phyloP scores from a whole-genome alignment of 2,113 vertebrate species.

The Nothobranchius kuhntae region DNA sequence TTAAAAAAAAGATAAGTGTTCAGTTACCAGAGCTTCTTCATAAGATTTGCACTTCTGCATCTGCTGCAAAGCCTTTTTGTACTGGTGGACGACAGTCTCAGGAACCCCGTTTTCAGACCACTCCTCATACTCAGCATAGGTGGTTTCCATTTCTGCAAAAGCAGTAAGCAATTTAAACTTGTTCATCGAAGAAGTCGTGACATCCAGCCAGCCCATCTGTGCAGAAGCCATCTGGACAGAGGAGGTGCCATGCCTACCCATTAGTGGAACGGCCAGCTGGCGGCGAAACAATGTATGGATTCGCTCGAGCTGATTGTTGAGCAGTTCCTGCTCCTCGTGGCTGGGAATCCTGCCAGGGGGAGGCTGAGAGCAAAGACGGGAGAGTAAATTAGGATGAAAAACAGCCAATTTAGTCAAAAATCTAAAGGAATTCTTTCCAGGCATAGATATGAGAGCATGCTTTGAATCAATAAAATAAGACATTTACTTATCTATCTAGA shows the following conservation, averaged over 20 bases:
- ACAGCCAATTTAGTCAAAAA: background rate
- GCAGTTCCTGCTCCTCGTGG: conserved; percentile 87
- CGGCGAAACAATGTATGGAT: conserved; percentile 92
- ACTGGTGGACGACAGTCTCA: conserved; percentile 80
- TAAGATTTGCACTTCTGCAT: conserved; percentile 86
- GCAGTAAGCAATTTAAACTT: background rate
- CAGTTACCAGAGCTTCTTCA: conserved; percentile 90
- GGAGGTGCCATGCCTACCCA: conserved; percentile 81
- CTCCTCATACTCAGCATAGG: conserved; percentile 90
- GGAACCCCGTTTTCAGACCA: conserved; percentile 89
- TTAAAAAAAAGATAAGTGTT: background rate
- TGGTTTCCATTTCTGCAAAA: conserved; percentile 89
- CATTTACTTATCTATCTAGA: background rate
- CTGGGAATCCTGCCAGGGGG: conserved; percentile 85
- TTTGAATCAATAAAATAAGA: background rate
- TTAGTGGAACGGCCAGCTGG: conserved; percentile 90
- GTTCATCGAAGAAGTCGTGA: background rate
- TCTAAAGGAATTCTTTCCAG: background rate
- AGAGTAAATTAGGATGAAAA: conserved; percentile 45
- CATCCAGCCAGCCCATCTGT: conserved; percentile 1
- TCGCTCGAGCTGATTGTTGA: conserved; percentile 87
- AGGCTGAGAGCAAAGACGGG: conserved; percentile 80
- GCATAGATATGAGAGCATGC: background rate
- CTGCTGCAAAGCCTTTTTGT: conserved; percentile 86
- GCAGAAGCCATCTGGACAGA: conserved; percentile 34